A percentile compares a stretch with the other conserved stretches of the same genome.
phyloP scores from a whole-genome alignment of 2,113 vertebrate genomes.

The Gambusia holbrooki region DNA sequence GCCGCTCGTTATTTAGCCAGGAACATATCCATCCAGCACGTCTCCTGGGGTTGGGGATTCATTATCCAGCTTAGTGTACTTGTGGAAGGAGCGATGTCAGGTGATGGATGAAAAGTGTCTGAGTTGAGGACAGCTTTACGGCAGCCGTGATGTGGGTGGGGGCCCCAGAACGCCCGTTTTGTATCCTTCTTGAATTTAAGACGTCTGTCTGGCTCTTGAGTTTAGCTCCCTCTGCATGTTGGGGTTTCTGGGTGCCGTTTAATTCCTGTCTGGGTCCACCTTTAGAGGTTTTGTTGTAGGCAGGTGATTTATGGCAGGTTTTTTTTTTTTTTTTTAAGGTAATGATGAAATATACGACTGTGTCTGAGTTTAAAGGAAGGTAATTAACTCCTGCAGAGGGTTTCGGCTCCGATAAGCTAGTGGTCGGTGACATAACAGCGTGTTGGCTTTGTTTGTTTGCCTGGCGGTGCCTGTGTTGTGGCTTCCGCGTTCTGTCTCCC shows the following conservation, averaged over 20 bases:
- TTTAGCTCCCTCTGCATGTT: slow-evolving; percentile 9
- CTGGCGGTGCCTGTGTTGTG: slow-evolving; percentile 27
- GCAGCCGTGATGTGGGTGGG: slow-evolving; percentile 14
- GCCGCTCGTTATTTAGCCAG: slow-evolving; percentile 58
- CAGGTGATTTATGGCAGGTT: slow-evolving; percentile 55
- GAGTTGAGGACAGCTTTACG: slow-evolving; percentile 59
- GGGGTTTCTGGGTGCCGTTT: slow-evolving; percentile 10
- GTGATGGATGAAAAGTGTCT: slow-evolving; percentile 62
- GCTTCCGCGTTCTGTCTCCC: slow-evolving; percentile 31
- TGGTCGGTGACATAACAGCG: slow-evolving; percentile 46
- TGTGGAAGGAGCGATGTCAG: slow-evolving; percentile 45
- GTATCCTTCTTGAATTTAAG: slow-evolving; percentile 44
- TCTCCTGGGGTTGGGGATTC: slow-evolving; percentile 60
- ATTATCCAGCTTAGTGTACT: slow-evolving; percentile 67
- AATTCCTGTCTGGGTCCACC: slow-evolving; percentile 16
- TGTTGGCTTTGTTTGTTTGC: slow-evolving; percentile 66
- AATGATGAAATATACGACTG: slow-evolving; percentile 73
- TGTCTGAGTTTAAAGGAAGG: slow-evolving; percentile 68
- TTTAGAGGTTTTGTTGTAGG: slow-evolving; percentile 32
- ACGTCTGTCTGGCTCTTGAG: slow-evolving; percentile 41
- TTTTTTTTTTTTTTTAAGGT: slow-evolving; percentile 37
- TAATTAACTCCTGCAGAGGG: slow-evolving; percentile 67
- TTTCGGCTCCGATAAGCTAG: slow-evolving; percentile 63
- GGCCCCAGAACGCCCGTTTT: slow-evolving; percentile 12
- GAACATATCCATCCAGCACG: slow-evolving; percentile 65